Evolutionary conservation across 1,140 invertebrate species (phyloP).

Genomic region (Sitobion miscanthi): DNA sequence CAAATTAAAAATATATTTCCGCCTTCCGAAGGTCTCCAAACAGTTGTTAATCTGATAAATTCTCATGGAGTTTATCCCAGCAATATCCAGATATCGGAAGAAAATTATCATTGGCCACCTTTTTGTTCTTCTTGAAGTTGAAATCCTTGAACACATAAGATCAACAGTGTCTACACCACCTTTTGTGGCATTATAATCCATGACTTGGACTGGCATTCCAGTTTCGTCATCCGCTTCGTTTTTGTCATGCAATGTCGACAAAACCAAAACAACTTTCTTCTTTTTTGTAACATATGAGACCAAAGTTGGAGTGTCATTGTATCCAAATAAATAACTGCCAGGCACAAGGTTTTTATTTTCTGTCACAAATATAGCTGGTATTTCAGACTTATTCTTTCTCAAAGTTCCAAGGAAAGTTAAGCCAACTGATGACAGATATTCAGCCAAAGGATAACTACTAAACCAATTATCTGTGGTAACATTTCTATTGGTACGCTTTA

Average conservation of each 20-base stretch:
- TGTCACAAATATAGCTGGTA: background rate
- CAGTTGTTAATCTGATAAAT: constrained; percentile 45
- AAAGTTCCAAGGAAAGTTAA: constrained; percentile 60
- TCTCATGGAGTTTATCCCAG: constrained; percentile 2
- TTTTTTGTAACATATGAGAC: constrained; percentile 28
- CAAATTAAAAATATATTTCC: background rate
- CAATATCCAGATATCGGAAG: constrained; percentile 57
- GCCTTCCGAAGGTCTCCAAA: background rate
- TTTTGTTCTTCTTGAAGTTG: constrained; percentile 47
- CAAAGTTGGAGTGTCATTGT: background rate
- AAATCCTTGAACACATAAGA: constrained; percentile 53
- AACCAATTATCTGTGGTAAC: constrained; percentile 63
- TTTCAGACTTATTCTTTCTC: constrained; percentile 60
- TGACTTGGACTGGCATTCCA: constrained; percentile 62
- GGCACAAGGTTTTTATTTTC: constrained; percentile 12
- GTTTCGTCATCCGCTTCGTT: constrained; percentile 46
- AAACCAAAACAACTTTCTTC: constrained; percentile 35
- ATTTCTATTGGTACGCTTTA: constrained; percentile 60
- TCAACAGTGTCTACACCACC: constrained; percentile 27
- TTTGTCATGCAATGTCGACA: constrained; percentile 35
- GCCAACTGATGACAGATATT: constrained; percentile 59
- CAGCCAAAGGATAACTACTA: constrained; percentile 60
- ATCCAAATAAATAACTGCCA: constrained; percentile 23
- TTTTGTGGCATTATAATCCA: constrained; percentile 61
- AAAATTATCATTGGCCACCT: constrained; percentile 58